Evolutionary conservation across 1,140 invertebrate species (phyloP).

Genomic region (Temnothorax curvispinosus): DNA sequence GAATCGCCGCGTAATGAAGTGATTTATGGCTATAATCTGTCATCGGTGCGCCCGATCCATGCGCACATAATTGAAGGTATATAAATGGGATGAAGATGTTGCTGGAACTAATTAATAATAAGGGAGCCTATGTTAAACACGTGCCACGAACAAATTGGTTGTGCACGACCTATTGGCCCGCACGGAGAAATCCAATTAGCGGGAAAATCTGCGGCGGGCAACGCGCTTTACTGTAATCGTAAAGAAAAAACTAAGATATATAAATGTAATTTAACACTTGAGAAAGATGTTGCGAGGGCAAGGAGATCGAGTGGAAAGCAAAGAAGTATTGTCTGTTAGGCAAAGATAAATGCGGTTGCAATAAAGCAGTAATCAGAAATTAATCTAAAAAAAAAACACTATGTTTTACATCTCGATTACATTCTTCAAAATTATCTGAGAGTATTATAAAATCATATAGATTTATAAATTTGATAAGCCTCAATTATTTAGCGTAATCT

Average conservation of each 20-base stretch:
- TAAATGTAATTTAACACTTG: constrained; percentile 30
- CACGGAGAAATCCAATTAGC: constrained; percentile 65
- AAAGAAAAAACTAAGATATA: constrained; percentile 27
- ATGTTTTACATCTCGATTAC: neutral
- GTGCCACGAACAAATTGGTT: constrained; percentile 58
- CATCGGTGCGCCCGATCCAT: constrained; percentile 58
- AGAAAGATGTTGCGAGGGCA: neutral
- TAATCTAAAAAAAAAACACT: neutral
- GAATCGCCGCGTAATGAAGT: constrained; percentile 30
- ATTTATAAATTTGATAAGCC: neutral
- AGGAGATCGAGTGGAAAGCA: neutral
- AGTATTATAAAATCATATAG: neutral
- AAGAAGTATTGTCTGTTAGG: constrained; percentile 22
- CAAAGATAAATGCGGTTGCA: constrained; percentile 8
- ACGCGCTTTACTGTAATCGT: constrained; percentile 7
- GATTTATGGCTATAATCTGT: constrained; percentile 64
- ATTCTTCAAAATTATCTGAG: neutral
- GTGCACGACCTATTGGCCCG: constrained; percentile 54
- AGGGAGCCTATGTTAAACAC: constrained; percentile 33
- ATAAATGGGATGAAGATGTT: constrained; percentile 65
- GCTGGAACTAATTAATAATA: constrained; percentile 71
- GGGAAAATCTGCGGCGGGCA: constrained; percentile 31
- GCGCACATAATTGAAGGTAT: constrained; percentile 52
- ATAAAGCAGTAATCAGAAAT: constrained; percentile 15
- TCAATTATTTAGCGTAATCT: neutral